Conservation (phyloP, 1,140 invertebrate genomes). For the Drosophila repletoides region DNA sequence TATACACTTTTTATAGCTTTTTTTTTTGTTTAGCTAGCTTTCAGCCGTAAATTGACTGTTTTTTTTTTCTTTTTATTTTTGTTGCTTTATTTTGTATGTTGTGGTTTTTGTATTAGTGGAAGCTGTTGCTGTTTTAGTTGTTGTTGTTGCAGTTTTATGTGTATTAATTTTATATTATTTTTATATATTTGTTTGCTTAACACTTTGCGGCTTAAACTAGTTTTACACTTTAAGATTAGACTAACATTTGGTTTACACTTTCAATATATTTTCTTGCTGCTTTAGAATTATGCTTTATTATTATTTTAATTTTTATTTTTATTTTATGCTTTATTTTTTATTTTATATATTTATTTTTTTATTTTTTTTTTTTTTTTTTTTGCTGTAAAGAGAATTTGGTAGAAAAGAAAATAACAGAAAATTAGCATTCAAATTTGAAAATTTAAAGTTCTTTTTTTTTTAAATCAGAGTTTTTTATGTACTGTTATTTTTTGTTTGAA, state of each 20-base stretch:
- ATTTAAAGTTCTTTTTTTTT: slow-evolving; percentile 3
- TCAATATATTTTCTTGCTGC: slow-evolving; percentile 4
- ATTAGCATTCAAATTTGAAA: slow-evolving; percentile 25
- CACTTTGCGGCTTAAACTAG: slow-evolving; percentile 60
- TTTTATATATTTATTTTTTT: slow-evolving; percentile 35
- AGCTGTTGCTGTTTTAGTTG: slow-evolving; percentile 30
- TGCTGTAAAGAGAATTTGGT: slow-evolving; percentile 63
- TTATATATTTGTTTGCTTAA: slow-evolving; percentile 19
- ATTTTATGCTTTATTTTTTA: slow-evolving; percentile 15
- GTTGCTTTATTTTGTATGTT: slow-evolving; percentile 4
- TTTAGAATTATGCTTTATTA: slow-evolving; percentile 9
- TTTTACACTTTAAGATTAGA: slow-evolving; percentile 75
- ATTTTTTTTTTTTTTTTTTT: too few species aligned
- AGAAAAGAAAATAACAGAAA: slow-evolving; percentile 36
- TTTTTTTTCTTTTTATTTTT: slow-evolving; percentile 16
- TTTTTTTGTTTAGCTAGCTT: neutral
- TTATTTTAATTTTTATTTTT: slow-evolving; percentile 14
- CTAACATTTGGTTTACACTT: slow-evolving; percentile 79
- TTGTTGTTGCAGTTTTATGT: slow-evolving; percentile 5
- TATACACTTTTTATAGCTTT: slow-evolving; percentile 18
- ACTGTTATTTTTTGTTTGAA: too few species aligned
- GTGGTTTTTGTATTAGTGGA: slow-evolving; percentile 33
- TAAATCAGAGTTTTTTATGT: too few species aligned
- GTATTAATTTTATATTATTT: slow-evolving; percentile 3
- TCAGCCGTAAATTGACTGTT: too few species aligned